Conservation (phyloP, 1,140 invertebrate species). For the Chironomus tepperi region DNA sequence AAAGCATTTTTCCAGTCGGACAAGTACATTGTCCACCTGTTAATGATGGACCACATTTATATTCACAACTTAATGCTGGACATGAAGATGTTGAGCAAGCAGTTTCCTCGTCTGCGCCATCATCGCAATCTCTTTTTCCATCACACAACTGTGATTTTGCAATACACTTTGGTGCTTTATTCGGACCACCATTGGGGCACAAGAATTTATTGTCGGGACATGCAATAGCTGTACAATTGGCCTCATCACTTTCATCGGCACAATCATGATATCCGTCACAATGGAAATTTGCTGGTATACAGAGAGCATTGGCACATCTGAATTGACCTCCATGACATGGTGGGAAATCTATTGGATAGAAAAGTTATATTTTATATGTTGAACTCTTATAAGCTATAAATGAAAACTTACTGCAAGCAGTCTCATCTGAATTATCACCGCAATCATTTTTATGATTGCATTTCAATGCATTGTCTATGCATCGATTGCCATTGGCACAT, state of each 20-base stretch:
- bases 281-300: constrained; percentile 75
- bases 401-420: constrained; percentile 63
- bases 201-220: constrained; percentile 89
- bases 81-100: constrained; percentile 74
- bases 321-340: constrained; percentile 86
- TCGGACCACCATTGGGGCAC: constrained; percentile 65
- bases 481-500: constrained; percentile 72
- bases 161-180: constrained; percentile 75
- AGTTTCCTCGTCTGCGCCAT: constrained; percentile 80
- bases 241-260: constrained; percentile 79
- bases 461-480: constrained; percentile 69
- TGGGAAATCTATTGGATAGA: constrained; percentile 62
- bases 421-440: constrained; percentile 82
- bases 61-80: constrained; percentile 71
- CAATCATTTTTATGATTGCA: constrained; percentile 87
- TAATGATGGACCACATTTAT: constrained; percentile 81
- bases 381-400: constrained; percentile 23
- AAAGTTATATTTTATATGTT: background rate
- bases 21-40: constrained; percentile 85
- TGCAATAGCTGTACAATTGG: constrained; percentile 76
- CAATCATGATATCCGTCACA: constrained; percentile 80
- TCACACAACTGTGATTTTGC: constrained; percentile 81
- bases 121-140: constrained; percentile 77
- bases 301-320: constrained; percentile 84
- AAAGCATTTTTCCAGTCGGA: constrained; percentile 62